Conservation (phyloP, 2,888 invertebrate species). For the Lottia scabra region DNA sequence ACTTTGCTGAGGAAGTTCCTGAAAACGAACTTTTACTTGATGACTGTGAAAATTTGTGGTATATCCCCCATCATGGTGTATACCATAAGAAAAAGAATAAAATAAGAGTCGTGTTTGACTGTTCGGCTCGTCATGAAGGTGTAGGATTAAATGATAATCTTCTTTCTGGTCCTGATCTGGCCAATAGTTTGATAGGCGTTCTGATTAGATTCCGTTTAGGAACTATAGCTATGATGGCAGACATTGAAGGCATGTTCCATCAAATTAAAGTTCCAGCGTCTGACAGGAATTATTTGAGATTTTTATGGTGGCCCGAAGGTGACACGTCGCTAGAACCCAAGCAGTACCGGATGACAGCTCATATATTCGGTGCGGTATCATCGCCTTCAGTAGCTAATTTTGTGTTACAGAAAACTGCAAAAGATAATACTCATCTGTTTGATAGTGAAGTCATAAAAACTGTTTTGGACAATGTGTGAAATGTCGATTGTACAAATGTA, state of each 20-base stretch:
- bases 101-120: conserved; percentile 25
- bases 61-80: conserved; percentile 29
- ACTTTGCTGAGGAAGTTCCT: conserved; percentile 21
- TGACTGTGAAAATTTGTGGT: conserved; percentile 23
- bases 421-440: neutral
- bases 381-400: conserved; percentile 14
- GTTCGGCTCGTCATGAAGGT: conserved; percentile 12
- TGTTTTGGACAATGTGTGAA: conserved; percentile 23
- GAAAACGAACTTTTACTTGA: neutral
- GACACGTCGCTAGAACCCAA: neutral
- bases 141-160: neutral
- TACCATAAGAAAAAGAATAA: conserved; percentile 29
- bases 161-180: neutral
- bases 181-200: neutral
- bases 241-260: too few species aligned
- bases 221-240: neutral
- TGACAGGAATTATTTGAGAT: conserved; percentile 13
- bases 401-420: neutral
- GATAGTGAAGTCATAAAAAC: neutral
- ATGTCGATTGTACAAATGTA: conserved; percentile 27
- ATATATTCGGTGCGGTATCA: conserved; percentile 18
- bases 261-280: conserved; percentile 6
- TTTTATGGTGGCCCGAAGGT: conserved; percentile 18
- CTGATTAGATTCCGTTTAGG: neutral
- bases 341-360: conserved; percentile 18